These are phyloP conservation scores for Bovichtus diacanthus DNA, from an alignment of 2,797 vertebrate genomes.

Conservation along the genomic window DNA sequence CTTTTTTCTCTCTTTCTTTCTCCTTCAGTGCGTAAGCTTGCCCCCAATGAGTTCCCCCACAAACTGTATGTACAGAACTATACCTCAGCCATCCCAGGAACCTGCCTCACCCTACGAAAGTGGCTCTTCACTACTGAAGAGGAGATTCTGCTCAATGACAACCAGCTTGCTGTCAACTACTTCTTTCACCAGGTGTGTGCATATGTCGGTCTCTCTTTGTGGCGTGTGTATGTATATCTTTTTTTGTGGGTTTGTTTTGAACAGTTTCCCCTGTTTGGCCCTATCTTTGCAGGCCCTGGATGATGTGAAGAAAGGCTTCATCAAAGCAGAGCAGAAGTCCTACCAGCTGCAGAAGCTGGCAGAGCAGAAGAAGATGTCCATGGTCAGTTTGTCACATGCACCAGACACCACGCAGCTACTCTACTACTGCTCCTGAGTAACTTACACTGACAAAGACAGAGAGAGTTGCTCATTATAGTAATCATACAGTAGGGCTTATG, in stretches of 20 bases:
- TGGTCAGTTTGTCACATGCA: slow-evolving; percentile 83
- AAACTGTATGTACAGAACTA: slow-evolving; percentile 99
- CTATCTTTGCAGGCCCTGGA: slow-evolving; percentile 88
- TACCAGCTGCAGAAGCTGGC: slow-evolving; percentile 97
- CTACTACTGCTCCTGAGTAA: neutral
- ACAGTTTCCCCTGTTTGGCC: neutral
- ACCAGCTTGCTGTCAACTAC: slow-evolving; percentile 93
- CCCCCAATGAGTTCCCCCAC: slow-evolving; percentile 98
- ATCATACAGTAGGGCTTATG: neutral
- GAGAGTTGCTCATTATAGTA: neutral
- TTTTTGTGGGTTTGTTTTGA: neutral
- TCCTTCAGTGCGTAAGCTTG: slow-evolving; percentile 93
- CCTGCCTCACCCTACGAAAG: slow-evolving; percentile 94
- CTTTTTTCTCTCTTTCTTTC: slow-evolving; percentile 17
- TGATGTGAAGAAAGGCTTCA: slow-evolving; percentile 94
- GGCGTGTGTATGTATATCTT: neutral
- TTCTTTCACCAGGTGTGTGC: slow-evolving; percentile 90
- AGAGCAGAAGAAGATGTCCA: slow-evolving; percentile 95
- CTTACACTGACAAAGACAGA: neutral
- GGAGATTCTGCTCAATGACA: slow-evolving; percentile 95
- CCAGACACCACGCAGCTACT: slow-evolving; percentile 2
- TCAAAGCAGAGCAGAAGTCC: slow-evolving; percentile 95
- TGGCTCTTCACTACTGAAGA: slow-evolving; percentile 98
- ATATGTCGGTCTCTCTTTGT: neutral
- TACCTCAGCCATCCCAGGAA: slow-evolving; percentile 96